Evolutionary conservation across 2,797 vertebrate genomes (phyloP).

Genomic region (Sebastes diploproa): DNA sequence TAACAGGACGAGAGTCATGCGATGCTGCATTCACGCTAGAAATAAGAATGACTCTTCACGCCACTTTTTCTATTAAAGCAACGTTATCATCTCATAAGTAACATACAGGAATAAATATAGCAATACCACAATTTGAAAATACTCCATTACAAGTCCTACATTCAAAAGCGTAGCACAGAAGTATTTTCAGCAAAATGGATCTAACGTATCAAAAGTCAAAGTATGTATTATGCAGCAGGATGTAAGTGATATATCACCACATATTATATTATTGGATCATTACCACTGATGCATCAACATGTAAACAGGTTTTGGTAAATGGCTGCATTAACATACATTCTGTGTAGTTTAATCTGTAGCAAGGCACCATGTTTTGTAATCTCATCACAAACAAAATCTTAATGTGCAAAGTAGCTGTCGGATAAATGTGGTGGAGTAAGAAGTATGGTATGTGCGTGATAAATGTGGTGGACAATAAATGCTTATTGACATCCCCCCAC

Average conservation of each 20-base stretch:
- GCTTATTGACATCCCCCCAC: no score
- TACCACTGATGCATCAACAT: neutral
- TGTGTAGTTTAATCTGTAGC: neutral
- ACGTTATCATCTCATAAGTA: neutral
- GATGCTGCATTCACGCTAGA: no score
- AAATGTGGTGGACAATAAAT: neutral
- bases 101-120: neutral
- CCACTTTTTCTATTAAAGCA: no score
- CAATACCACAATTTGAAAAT: neutral
- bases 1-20: no score
- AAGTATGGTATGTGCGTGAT: neutral
- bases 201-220: no score
- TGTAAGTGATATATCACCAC: neutral
- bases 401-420: neutral
- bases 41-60: neutral
- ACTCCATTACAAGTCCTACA: neutral
- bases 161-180: neutral
- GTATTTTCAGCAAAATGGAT: no score
- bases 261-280: neutral
- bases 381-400: neutral
- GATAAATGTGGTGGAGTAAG: neutral
- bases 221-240: no score
- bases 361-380: no score
- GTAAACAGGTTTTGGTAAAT: neutral
- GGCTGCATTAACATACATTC: no score